A percentile compares a stretch with the other conserved stretches of the same genome.
Conservation (phyloP, 2,797 vertebrate genomes). For the Lindbergichthys nudifrons region DNA sequence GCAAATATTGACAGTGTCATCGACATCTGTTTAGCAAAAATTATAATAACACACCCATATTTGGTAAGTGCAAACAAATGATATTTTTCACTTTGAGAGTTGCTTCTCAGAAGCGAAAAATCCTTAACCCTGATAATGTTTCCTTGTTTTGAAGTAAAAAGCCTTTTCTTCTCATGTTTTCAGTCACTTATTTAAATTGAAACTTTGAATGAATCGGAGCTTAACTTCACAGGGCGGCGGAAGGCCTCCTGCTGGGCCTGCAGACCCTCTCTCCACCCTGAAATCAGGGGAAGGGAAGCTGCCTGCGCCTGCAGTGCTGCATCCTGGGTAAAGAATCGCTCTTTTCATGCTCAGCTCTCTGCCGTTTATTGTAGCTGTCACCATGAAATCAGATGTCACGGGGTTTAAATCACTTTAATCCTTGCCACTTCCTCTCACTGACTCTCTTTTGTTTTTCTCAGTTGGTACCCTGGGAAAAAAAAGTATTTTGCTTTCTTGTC, state of each 20-base stretch:
- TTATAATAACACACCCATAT: too few relatives aligned
- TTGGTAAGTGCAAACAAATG: too few relatives aligned
- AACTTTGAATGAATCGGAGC: slow-evolving; percentile 56
- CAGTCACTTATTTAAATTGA: slow-evolving; percentile 33
- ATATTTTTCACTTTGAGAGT: neutral
- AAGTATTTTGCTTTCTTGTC: slow-evolving; percentile 32
- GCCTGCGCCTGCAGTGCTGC: slow-evolving; percentile 60
- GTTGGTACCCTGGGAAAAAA: slow-evolving; percentile 57
- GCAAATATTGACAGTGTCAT: slow-evolving; percentile 62
- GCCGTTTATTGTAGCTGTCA: slow-evolving; percentile 69
- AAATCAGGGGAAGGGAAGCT: slow-evolving; percentile 64
- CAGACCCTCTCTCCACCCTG: slow-evolving; percentile 67
- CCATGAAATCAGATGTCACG: slow-evolving; percentile 78
- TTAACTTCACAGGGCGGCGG: slow-evolving; percentile 63
- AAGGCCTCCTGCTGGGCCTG: slow-evolving; percentile 72
- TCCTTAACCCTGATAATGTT: neutral
- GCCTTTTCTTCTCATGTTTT: neutral
- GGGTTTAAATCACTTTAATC: slow-evolving; percentile 69
- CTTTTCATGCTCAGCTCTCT: slow-evolving; percentile 72
- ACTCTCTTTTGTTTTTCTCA: slow-evolving; percentile 58
- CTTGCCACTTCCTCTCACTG: slow-evolving; percentile 71
- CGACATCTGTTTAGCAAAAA: too few relatives aligned
- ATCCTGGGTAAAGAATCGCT: slow-evolving; percentile 78
- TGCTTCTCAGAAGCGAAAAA: neutral
- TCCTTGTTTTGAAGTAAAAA: slow-evolving; percentile 15